Percentiles rank a stretch among this genome's conserved stretches.
Conservation (phyloP, 2,113 vertebrate genomes). For the rat (Rattus norvegicus) region DNA sequence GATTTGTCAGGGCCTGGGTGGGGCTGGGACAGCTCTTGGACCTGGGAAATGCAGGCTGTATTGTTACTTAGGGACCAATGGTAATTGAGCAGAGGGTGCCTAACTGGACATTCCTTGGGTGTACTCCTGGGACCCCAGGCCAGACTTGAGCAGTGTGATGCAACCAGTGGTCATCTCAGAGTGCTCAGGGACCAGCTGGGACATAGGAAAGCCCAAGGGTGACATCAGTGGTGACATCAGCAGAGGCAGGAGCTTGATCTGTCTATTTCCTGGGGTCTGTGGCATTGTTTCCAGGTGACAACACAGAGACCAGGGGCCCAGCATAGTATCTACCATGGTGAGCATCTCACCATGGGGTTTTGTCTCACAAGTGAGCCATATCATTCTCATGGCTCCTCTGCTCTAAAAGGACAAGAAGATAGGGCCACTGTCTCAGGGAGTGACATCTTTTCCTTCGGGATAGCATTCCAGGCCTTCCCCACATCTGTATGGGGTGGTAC, state of each 20-base stretch:
- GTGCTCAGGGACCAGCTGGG: not conserved
- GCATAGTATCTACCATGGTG: not conserved
- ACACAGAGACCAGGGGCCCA: not conserved
- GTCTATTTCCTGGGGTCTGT: not conserved
- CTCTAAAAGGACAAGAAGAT: not conserved
- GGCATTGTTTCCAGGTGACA: not conserved
- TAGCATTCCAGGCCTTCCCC: not conserved
- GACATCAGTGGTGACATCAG: not conserved
- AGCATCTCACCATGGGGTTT: not conserved
- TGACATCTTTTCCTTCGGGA: not conserved
- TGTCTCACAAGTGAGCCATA: not conserved
- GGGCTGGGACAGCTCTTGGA: not conserved
- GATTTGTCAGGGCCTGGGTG: conserved; percentile 66
- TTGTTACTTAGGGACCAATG: not conserved
- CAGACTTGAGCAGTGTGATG: not conserved
- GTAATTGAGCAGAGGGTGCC: not conserved
- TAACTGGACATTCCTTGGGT: not conserved
- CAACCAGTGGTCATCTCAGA: not conserved
- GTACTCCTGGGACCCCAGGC: not conserved
- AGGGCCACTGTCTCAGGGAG: too few species aligned
- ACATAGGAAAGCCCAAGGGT: not conserved
- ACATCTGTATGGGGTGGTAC: not conserved
- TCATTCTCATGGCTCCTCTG: not conserved
- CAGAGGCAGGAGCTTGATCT: not conserved
- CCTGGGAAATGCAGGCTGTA: conserved; percentile 25